phyloP scores from a whole-genome alignment of 2,113 vertebrate species.

The Eolophus roseicapilla region DNA sequence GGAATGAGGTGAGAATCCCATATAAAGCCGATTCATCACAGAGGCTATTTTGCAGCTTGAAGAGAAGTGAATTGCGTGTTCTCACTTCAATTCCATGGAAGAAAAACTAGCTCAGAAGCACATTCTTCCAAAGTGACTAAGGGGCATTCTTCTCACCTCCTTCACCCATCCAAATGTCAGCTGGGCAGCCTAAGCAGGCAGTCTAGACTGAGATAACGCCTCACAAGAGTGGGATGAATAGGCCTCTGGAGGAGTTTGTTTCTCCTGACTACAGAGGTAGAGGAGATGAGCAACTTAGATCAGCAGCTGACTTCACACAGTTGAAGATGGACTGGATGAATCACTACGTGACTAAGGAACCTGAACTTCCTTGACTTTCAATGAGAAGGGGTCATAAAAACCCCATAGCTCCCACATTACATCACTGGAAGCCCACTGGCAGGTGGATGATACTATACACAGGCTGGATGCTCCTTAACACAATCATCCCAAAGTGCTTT shows the following conservation, averaged over 20 bases:
- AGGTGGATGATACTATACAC: not conserved
- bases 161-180: constrained; percentile 52
- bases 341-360: constrained; percentile 43
- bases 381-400: not conserved
- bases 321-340: constrained; percentile 9
- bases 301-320: not conserved
- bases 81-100: constrained; percentile 3
- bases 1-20: constrained; percentile 41
- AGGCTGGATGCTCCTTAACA: not conserved
- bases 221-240: constrained; percentile 5
- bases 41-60: constrained; percentile 17
- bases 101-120: constrained; percentile 23
- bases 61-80: constrained; percentile 15
- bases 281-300: not conserved
- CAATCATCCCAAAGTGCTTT: not conserved
- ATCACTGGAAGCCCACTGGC: not conserved
- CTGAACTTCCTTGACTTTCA: not conserved
- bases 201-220: not conserved
- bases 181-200: constrained; percentile 4
- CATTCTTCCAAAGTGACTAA: constrained; percentile 53
- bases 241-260: constrained; percentile 18
- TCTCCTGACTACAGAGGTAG: constrained; percentile 25
- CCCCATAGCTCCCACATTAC: not conserved
- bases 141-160: constrained; percentile 59
- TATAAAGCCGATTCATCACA: constrained; percentile 17